Conservation (phyloP, 1,140 invertebrate species). For the Panagrolaimus sp. region DNA sequence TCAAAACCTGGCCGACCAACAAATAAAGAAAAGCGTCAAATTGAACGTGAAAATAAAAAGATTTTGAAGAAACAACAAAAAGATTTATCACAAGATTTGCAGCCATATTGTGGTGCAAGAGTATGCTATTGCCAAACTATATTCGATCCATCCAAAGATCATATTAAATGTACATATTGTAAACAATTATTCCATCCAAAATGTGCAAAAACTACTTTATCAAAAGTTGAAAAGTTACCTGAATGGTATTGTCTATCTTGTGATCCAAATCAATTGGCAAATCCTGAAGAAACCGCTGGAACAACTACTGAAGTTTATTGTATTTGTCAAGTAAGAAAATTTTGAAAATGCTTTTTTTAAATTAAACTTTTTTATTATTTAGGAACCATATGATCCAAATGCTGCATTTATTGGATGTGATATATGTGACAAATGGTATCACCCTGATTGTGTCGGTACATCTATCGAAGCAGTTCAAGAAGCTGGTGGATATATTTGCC, state of each 20-base stretch:
- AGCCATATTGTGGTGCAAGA: background rate
- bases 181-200: no score
- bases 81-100: background rate
- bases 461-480: conserved; percentile 58
- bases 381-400: conserved; percentile 10
- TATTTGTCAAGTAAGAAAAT: no score
- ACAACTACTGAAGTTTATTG: no score
- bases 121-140: background rate
- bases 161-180: no score
- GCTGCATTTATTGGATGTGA: conserved; percentile 79
- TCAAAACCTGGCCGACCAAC: background rate
- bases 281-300: no score
- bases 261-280: background rate
- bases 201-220: no score
- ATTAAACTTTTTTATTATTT: no score
- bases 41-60: background rate
- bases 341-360: no score
- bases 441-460: conserved; percentile 91
- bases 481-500: background rate
- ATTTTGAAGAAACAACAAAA: background rate
- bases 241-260: background rate
- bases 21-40: background rate
- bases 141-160: background rate
- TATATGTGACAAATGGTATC: conserved; percentile 96
- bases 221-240: no score